A percentile compares a stretch with the other conserved stretches of the same genome.
Conservation (phyloP, 2,888 invertebrate genomes). For the Noctua pronuba region DNA sequence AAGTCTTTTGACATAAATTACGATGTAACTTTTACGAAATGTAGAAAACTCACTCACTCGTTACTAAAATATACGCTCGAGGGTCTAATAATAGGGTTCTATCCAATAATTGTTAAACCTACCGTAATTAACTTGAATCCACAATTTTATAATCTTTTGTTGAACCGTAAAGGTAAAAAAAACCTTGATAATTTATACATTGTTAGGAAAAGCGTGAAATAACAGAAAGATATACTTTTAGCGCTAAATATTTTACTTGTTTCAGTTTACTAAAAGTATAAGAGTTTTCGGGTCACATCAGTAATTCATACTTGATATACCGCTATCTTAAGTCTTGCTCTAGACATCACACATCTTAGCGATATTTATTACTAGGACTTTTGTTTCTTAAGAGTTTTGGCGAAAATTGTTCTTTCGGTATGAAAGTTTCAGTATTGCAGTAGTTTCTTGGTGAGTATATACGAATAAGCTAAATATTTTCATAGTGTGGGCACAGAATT, state of each 20-base stretch:
- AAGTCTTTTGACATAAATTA: constrained; percentile 21
- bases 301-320: constrained; percentile 52
- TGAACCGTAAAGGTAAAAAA: not conserved
- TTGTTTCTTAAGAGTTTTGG: constrained; percentile 15
- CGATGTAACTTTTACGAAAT: constrained; percentile 11
- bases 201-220: not conserved
- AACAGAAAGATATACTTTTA: not conserved
- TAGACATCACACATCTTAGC: constrained; percentile 39
- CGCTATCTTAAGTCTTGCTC: constrained; percentile 15
- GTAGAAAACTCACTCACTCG: constrained; percentile 22
- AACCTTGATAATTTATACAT: constrained; percentile 5
- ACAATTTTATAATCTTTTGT: constrained; percentile 27
- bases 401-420: not conserved
- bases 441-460: not conserved
- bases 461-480: not conserved
- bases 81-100: constrained; percentile 21
- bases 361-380: constrained; percentile 39
- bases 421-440: not conserved
- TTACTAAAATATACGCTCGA: constrained; percentile 32
- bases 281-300: constrained; percentile 46
- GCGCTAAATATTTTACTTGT: constrained; percentile 6
- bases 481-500: not conserved
- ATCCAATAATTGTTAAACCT: constrained; percentile 43
- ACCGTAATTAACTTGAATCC: constrained; percentile 44
- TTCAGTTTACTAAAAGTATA: constrained; percentile 13